These are phyloP conservation scores for Syngnathus floridae DNA, from an alignment of 2,113 vertebrate species.

Conservation along the genomic window DNA sequence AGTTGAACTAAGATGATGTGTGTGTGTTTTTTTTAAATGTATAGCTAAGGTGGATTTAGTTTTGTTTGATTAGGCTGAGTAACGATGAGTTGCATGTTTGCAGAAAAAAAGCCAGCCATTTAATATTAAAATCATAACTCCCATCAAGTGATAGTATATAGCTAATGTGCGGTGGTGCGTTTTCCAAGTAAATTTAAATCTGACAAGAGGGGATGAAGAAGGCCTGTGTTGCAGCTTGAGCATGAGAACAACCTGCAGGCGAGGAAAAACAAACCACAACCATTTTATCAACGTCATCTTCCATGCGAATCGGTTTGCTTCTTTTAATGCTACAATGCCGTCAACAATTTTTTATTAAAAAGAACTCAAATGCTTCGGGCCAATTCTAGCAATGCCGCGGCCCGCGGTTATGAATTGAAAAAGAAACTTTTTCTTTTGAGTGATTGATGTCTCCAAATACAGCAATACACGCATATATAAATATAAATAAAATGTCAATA, in stretches of 20 bases:
- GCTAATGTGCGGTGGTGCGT: neutral
- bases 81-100: neutral
- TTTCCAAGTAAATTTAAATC: neutral
- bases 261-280: neutral
- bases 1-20: neutral
- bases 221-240: slow-evolving; percentile 5
- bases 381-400: neutral
- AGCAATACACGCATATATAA: no score
- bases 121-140: neutral
- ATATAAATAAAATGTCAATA: no score
- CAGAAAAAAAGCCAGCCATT: neutral
- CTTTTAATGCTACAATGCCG: neutral
- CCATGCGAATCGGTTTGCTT: neutral
- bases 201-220: neutral
- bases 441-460: no score
- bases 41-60: neutral
- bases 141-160: neutral
- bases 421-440: no score
- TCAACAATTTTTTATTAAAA: neutral
- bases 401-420: neutral
- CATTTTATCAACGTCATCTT: slow-evolving; percentile 6
- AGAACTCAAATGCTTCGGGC: neutral
- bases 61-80: neutral
- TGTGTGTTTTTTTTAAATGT: no score
- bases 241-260: slow-evolving; percentile 7